These are phyloP conservation scores for Cynocephalus volans DNA, from an alignment of 2,113 vertebrate genomes.

Conservation along the genomic window DNA sequence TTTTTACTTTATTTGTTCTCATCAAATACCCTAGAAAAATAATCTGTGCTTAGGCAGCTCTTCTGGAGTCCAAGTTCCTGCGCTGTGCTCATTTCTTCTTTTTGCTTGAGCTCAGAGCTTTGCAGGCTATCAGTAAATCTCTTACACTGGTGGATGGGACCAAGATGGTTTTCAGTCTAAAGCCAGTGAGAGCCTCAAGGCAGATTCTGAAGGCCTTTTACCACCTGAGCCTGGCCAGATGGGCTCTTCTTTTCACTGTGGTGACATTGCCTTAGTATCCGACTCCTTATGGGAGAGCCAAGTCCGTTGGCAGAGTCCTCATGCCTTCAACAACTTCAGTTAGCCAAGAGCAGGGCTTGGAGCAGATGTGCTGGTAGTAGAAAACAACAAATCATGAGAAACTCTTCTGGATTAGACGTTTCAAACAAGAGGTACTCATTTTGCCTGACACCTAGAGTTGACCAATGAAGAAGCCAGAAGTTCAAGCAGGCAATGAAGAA, in stretches of 20 bases:
- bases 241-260: not conserved
- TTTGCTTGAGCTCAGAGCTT: slow-evolving; percentile 3
- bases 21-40: slow-evolving; percentile 74
- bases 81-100: slow-evolving; percentile 27
- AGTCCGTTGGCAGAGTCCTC: not conserved
- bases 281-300: not conserved
- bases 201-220: not conserved
- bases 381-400: slow-evolving; percentile 4
- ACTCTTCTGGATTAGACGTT: not conserved
- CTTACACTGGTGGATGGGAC: not conserved
- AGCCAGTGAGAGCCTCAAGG: not conserved
- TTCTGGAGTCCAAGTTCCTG: slow-evolving; percentile 54
- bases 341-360: not conserved
- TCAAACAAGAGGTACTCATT: not conserved
- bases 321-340: not conserved
- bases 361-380: not conserved
- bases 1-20: slow-evolving; percentile 71
- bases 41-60: slow-evolving; percentile 60
- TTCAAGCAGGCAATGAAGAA: not conserved
- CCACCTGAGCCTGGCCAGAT: not conserved
- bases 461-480: not conserved
- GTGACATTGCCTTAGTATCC: not conserved
- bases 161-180: not conserved
- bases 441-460: not conserved
- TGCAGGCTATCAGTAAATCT: not conserved